phyloP scores from a whole-genome alignment of 1,140 invertebrate species.

The Cydia fagiglandana region DNA sequence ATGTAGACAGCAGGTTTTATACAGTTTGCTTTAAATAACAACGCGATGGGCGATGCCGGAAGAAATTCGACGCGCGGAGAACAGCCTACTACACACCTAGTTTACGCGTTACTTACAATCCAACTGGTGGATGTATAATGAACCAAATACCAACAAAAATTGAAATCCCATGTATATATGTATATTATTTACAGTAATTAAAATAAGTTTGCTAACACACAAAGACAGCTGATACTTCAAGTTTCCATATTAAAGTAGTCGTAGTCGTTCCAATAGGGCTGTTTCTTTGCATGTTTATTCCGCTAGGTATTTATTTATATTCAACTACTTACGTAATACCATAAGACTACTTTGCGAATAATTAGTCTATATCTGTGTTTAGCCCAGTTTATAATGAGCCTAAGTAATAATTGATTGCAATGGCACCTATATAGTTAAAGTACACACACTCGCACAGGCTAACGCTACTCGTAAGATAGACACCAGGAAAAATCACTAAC shows the following conservation, averaged over 20 bases:
- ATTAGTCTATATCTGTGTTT: constrained; percentile 4
- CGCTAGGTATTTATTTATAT: background rate
- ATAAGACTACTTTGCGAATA: background rate
- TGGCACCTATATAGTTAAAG: background rate
- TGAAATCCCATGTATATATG: too few relatives aligned
- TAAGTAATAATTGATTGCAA: background rate
- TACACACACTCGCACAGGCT: too few relatives aligned
- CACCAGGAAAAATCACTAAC: too few relatives aligned
- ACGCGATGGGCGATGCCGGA: constrained; percentile 44
- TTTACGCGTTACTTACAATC: background rate
- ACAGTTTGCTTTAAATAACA: constrained; percentile 38
- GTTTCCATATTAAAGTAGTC: constrained; percentile 3
- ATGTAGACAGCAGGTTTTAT: constrained; percentile 40
- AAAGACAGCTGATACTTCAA: background rate
- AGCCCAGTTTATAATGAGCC: background rate
- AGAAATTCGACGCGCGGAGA: constrained; percentile 33
- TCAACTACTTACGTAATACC: background rate
- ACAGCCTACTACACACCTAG: background rate
- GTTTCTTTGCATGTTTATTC: background rate
- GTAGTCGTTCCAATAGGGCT: background rate
- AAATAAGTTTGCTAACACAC: background rate
- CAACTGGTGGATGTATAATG: too few relatives aligned
- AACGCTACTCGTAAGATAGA: too few relatives aligned
- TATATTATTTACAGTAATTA: background rate
- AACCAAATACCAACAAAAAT: too few relatives aligned